phyloP scores from a whole-genome alignment of 2,888 invertebrate genomes.

The Drosophila leonis region DNA sequence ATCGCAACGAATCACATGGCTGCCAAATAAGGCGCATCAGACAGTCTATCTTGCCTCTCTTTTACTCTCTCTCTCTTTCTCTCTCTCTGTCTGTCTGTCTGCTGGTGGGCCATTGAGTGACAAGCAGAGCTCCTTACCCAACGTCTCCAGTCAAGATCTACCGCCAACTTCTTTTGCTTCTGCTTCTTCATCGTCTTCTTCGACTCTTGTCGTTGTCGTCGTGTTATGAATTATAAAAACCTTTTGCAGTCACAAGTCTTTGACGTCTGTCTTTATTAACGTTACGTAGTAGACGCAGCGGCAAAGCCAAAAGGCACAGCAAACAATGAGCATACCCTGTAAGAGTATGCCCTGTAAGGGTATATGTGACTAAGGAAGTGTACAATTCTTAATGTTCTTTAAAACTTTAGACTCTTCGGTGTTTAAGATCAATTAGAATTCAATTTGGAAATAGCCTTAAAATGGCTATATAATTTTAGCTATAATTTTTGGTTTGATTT shows the following conservation, averaged over 20 bases:
- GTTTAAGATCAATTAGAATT: no score
- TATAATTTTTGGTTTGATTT: not conserved
- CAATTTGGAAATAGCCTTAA: not conserved
- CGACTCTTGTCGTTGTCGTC: conserved; percentile 13
- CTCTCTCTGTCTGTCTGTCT: conserved; percentile 17
- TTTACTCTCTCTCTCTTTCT: conserved; percentile 18
- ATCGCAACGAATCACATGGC: conserved; percentile 30
- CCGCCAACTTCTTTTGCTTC: conserved; percentile 22
- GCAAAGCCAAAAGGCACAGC: conserved; percentile 6
- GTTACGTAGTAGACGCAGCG: conserved; percentile 36
- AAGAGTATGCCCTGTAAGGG: not conserved
- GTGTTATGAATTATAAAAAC: conserved; percentile 62
- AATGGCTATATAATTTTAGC: not conserved
- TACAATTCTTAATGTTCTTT: not conserved
- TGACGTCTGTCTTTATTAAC: conserved; percentile 44
- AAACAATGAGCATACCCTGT: conserved; percentile 25
- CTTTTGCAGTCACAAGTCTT: conserved; percentile 29
- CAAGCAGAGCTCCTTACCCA: conserved; percentile 10
- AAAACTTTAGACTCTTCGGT: not conserved
- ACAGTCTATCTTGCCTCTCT: conserved; percentile 10
- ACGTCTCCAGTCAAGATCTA: conserved; percentile 23
- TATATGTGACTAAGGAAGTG: not conserved
- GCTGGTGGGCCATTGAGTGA: conserved; percentile 41
- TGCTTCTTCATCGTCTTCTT: not conserved
- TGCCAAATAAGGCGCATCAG: conserved; percentile 18